Evolutionary conservation across 2,888 invertebrate species (phyloP).

Genomic region (Hyposoter didymator): DNA sequence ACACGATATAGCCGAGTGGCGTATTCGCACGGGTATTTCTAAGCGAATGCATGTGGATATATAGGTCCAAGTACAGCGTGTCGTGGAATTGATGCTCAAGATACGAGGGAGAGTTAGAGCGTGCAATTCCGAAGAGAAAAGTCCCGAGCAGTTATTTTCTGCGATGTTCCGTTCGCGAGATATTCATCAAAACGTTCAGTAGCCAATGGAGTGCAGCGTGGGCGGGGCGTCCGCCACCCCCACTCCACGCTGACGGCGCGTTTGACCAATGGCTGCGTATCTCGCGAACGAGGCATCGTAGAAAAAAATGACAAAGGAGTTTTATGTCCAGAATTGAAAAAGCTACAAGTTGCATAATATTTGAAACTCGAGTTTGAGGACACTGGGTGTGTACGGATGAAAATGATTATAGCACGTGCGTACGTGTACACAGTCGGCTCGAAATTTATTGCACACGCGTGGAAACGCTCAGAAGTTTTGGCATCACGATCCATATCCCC

Average conservation of each 20-base stretch:
- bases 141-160: background rate
- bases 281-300: background rate
- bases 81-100: background rate
- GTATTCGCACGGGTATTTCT: conserved; percentile 10
- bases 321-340: background rate
- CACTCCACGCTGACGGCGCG: background rate
- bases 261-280: background rate
- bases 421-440: conserved; percentile 8
- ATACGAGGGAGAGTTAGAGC: background rate
- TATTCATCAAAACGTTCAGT: background rate
- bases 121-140: conserved; percentile 2
- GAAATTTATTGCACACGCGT: conserved; percentile 64
- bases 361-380: background rate
- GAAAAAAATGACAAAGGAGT: background rate
- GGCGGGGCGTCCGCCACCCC: background rate
- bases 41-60: conserved; percentile 7
- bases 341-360: background rate
- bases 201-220: background rate
- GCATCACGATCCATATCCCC: conserved; percentile 44
- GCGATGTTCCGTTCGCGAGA: background rate
- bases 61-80: conserved; percentile 13
- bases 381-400: conserved; percentile 17
- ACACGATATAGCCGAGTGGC: conserved; percentile 17
- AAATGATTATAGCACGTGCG: conserved; percentile 14
- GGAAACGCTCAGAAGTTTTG: conserved; percentile 42